phyloP scores from a whole-genome alignment of 2,797 vertebrate species.

The Pyrocephalus nanus region DNA sequence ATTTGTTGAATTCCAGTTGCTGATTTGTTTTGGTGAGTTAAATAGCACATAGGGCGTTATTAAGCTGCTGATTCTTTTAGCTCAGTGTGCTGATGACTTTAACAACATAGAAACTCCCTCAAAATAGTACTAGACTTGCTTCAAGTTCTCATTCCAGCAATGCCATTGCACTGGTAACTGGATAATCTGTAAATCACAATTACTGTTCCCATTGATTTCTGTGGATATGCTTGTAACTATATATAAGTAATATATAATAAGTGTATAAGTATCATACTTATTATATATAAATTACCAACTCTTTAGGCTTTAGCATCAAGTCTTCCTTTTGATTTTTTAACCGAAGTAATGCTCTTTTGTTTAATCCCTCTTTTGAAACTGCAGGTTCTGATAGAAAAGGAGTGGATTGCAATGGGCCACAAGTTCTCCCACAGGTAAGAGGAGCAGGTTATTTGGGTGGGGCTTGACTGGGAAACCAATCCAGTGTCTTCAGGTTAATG shows the following conservation, averaged over 20 bases:
- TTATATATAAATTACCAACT: neutral
- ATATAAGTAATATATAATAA: no score
- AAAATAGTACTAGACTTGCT: neutral
- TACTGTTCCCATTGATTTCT: neutral
- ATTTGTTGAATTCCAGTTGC: neutral
- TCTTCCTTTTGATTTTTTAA: neutral
- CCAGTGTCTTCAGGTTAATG: neutral
- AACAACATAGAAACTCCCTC: neutral
- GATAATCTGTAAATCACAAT: neutral
- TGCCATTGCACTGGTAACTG: neutral
- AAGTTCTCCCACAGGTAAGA: slow-evolving; percentile 83
- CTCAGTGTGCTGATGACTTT: neutral
- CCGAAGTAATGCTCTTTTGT: neutral
- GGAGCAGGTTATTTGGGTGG: neutral
- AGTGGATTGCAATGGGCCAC: slow-evolving; percentile 83
- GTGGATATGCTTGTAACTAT: neutral
- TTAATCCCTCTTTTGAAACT: slow-evolving; percentile 10
- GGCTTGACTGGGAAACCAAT: neutral
- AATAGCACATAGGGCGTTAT: neutral
- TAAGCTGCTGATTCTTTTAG: neutral
- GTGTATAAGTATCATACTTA: no score
- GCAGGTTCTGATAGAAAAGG: slow-evolving; percentile 81
- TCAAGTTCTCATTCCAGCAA: neutral
- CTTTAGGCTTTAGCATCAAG: neutral
- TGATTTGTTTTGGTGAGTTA: neutral